A percentile compares a stretch with the other conserved stretches of the same genome.
phyloP scores from a whole-genome alignment of 2,113 vertebrate species.

The Acanthochromis polyacanthus region DNA sequence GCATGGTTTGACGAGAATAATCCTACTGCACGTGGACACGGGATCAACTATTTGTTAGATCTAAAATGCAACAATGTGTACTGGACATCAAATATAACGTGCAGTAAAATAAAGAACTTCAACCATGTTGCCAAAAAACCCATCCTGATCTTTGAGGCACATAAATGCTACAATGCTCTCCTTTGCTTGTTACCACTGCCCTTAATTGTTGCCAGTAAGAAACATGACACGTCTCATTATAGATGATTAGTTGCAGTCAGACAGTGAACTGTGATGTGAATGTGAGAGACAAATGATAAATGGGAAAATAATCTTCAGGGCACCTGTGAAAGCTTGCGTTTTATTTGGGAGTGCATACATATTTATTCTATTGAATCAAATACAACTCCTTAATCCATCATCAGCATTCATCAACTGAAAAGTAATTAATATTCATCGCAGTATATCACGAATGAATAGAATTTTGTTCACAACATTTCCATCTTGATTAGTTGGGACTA shows the following conservation, averaged over 20 bases:
- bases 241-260: conserved; percentile 67
- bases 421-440: conserved; percentile 62
- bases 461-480: conserved; percentile 53
- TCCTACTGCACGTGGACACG: neutral
- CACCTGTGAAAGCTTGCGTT: conserved; percentile 53
- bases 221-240: conserved; percentile 65
- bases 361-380: conserved; percentile 61
- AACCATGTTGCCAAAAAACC: neutral
- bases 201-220: conserved; percentile 68
- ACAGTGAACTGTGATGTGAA: conserved; percentile 47
- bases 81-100: no score
- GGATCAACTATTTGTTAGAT: neutral
- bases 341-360: conserved; percentile 66
- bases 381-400: conserved; percentile 49
- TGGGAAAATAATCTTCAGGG: conserved; percentile 41
- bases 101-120: no score
- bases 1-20: neutral
- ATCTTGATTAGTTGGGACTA: conserved; percentile 55
- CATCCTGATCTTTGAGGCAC: neutral
- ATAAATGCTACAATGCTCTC: conserved; percentile 21
- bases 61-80: no score
- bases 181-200: conserved; percentile 55
- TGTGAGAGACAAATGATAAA: conserved; percentile 49
- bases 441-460: conserved; percentile 14
- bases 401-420: conserved; percentile 34